Percentiles rank a stretch among this genome's conserved stretches.
phyloP scores from a whole-genome alignment of 2,888 invertebrate species.

The Hirtodrosophila trivittata region DNA sequence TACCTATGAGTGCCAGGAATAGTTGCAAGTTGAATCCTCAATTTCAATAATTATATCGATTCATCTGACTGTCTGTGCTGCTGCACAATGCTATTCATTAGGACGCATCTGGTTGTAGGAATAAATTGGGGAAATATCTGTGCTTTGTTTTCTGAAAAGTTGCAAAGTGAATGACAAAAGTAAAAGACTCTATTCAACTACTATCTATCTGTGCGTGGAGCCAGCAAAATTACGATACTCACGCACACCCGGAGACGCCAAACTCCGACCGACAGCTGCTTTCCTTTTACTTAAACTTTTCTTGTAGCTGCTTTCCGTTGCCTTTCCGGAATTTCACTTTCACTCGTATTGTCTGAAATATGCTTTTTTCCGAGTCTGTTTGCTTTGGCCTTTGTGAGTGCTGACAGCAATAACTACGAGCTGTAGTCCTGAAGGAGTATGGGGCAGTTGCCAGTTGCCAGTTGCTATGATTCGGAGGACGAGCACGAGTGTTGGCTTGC shows the following conservation, averaged over 20 bases:
- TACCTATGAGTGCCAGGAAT: too few species aligned
- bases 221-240: slow-evolving; percentile 3
- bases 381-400: slow-evolving; percentile 16
- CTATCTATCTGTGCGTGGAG: not conserved
- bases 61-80: too few species aligned
- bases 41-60: too few species aligned
- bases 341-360: slow-evolving; percentile 32
- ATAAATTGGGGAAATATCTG: too few species aligned
- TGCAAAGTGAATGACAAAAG: not conserved
- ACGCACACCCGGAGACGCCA: not conserved
- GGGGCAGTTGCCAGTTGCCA: not conserved
- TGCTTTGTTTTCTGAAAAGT: too few species aligned
- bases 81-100: too few species aligned
- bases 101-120: too few species aligned
- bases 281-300: slow-evolving; percentile 5
- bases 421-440: not conserved
- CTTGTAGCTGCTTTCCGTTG: slow-evolving; percentile 27
- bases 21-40: too few species aligned
- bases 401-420: not conserved
- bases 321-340: slow-evolving; percentile 24
- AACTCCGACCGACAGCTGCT: slow-evolving; percentile 2
- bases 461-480: not conserved
- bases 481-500: not conserved
- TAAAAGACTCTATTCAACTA: not conserved
- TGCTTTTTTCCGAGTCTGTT: slow-evolving; percentile 37